Evolutionary conservation across 1,140 invertebrate genomes (phyloP).

Genomic region (Ephestia elutella): DNA sequence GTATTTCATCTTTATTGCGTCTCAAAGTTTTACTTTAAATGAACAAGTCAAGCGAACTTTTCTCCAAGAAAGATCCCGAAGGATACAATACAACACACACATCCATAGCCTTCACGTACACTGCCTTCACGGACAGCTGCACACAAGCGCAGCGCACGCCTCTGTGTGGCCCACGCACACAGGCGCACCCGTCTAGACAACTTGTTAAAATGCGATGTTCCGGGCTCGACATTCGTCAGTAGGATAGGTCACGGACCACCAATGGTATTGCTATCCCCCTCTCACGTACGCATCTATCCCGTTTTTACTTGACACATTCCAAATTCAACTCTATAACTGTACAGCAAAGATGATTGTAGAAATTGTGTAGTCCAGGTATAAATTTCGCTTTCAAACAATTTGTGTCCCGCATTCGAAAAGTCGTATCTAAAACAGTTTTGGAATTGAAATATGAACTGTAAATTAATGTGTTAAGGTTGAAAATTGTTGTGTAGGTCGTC

Average conservation of each 20-base stretch:
- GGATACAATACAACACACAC: background rate
- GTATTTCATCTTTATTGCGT: too few species aligned
- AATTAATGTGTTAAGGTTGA: constrained; percentile 15
- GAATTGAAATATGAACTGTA: constrained; percentile 18
- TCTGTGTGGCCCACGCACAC: constrained; percentile 38
- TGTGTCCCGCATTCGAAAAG: constrained; percentile 23
- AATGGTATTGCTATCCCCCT: constrained; percentile 35
- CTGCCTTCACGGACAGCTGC: constrained; percentile 9
- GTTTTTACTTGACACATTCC: constrained; percentile 19
- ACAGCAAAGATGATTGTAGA: constrained; percentile 27
- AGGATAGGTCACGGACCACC: constrained; percentile 72
- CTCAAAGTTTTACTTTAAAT: too few species aligned
- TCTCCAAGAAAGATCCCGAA: background rate
- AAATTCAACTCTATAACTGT: constrained; percentile 31
- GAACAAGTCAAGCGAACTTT: background rate
- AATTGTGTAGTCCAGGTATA: constrained; percentile 41
- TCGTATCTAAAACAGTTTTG: constrained; percentile 17
- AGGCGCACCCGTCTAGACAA: constrained; percentile 56
- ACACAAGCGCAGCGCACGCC: constrained; percentile 23
- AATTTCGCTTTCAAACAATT: constrained; percentile 71
- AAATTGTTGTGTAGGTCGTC: constrained; percentile 40
- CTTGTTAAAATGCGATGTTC: constrained; percentile 69
- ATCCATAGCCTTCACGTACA: background rate
- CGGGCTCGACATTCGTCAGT: constrained; percentile 71
- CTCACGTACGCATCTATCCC: constrained; percentile 35